Evolutionary conservation across 2,888 invertebrate species (phyloP).

Genomic region (Lasioglossum villosulum): DNA sequence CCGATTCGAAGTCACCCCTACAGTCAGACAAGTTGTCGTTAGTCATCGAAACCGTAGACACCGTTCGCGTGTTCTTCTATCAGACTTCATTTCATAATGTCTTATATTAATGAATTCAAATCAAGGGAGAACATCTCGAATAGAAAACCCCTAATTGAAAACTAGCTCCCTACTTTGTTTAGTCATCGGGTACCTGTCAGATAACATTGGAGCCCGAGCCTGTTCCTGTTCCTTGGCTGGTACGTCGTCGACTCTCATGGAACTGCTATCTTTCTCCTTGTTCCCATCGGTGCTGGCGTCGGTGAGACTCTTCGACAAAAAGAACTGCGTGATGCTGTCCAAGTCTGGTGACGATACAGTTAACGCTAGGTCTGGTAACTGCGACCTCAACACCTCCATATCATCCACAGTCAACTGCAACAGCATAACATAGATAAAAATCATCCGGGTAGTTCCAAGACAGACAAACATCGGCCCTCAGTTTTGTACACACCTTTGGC

Average conservation of each 20-base stretch:
- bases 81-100: background rate
- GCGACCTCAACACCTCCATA: conserved; percentile 87
- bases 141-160: background rate
- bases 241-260: conserved; percentile 75
- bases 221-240: conserved; percentile 73
- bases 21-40: conserved; percentile 30
- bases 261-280: conserved; percentile 78
- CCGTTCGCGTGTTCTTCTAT: background rate
- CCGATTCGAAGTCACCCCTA: conserved; percentile 91
- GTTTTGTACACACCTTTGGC: conserved; percentile 86
- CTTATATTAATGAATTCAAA: background rate
- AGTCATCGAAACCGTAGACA: background rate
- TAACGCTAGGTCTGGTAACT: conserved; percentile 89
- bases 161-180: background rate
- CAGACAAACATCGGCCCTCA: background rate
- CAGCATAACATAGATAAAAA: background rate
- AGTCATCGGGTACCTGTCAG: conserved; percentile 77
- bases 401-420: conserved; percentile 85
- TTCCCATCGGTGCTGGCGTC: conserved; percentile 76
- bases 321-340: conserved; percentile 90
- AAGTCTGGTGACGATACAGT: conserved; percentile 89
- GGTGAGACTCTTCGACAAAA: conserved; percentile 86
- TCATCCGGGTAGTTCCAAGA: background rate
- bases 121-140: background rate
- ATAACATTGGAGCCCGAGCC: conserved; percentile 71